Percentiles rank a stretch among this genome's conserved stretches.
These are phyloP conservation scores for Macrosteles quadrilineatus DNA, from an alignment of 1,140 invertebrate genomes.

Conservation along the genomic window DNA sequence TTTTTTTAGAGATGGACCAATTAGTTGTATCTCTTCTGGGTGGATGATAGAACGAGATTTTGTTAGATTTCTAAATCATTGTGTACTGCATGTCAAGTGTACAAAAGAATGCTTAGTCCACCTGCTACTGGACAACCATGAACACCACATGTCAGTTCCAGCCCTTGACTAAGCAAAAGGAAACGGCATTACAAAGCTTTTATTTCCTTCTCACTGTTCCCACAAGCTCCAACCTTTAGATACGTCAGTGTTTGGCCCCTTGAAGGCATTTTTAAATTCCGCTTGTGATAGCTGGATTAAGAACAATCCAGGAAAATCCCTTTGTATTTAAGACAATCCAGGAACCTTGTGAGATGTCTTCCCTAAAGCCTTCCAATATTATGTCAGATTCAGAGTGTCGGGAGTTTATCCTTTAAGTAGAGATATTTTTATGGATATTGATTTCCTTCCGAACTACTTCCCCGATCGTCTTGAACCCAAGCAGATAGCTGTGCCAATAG, in stretches of 20 bases:
- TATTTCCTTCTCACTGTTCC: slow-evolving; percentile 31
- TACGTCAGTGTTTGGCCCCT: slow-evolving; percentile 42
- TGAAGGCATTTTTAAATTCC: slow-evolving; percentile 43
- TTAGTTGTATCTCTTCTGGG: slow-evolving; percentile 50
- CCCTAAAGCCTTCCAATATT: slow-evolving; percentile 37
- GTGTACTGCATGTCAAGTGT: slow-evolving; percentile 43
- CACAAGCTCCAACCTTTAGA: slow-evolving; percentile 50
- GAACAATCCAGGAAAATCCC: slow-evolving; percentile 41
- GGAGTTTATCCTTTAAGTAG: slow-evolving; percentile 49
- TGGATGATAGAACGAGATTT: slow-evolving; percentile 55
- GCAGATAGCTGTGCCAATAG: too few species aligned
- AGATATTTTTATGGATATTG: slow-evolving; percentile 47
- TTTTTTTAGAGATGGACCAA: slow-evolving; percentile 44
- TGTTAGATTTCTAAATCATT: slow-evolving; percentile 49
- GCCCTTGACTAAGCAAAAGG: slow-evolving; percentile 41
- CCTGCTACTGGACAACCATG: slow-evolving; percentile 43
- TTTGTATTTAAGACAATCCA: slow-evolving; percentile 47
- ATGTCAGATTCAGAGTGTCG: slow-evolving; percentile 41
- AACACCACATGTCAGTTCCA: slow-evolving; percentile 35
- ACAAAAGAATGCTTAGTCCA: slow-evolving; percentile 33
- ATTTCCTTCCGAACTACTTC: slow-evolving; percentile 46
- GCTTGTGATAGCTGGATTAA: slow-evolving; percentile 45
- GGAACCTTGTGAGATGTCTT: slow-evolving; percentile 40
- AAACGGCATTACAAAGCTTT: slow-evolving; percentile 43
- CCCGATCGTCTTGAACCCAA: slow-evolving; percentile 43